These are phyloP conservation scores for Epicauta chinensis DNA, from an alignment of 1,140 invertebrate genomes.

Conservation along the genomic window DNA sequence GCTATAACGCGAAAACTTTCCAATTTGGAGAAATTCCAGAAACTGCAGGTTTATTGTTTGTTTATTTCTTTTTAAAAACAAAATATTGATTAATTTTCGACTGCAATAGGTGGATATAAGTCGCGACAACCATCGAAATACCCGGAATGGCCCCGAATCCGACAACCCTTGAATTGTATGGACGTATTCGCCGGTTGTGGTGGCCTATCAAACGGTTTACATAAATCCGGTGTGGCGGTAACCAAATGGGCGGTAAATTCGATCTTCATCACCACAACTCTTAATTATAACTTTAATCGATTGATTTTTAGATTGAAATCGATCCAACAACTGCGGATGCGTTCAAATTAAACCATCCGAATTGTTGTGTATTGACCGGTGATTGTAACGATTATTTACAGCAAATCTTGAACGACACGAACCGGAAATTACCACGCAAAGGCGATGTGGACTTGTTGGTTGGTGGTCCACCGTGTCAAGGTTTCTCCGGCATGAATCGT, in stretches of 20 bases:
- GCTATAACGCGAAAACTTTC: conserved; percentile 55
- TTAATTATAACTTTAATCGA: no score
- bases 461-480: conserved; percentile 88
- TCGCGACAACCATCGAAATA: conserved; percentile 42
- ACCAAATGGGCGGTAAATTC: conserved; percentile 75
- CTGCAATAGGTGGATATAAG: conserved; percentile 63
- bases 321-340: conserved; percentile 72
- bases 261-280: no score
- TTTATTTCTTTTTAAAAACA: no score
- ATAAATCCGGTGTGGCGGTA: conserved; percentile 62
- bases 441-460: conserved; percentile 81
- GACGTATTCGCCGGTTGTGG: conserved; percentile 91
- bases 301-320: conserved; percentile 57
- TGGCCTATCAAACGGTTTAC: conserved; percentile 66
- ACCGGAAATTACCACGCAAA: conserved; percentile 61
- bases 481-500: conserved; percentile 85
- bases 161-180: conserved; percentile 55
- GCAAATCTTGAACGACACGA: conserved; percentile 53
- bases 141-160: conserved; percentile 37
- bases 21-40: conserved; percentile 58
- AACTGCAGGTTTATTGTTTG: conserved; percentile 41
- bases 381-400: conserved; percentile 74
- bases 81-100: no score
- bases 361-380: conserved; percentile 68
- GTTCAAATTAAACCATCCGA: conserved; percentile 71